Conservation (phyloP, 2,113 vertebrate genomes). For the Entosphenus tridentatus region DNA sequence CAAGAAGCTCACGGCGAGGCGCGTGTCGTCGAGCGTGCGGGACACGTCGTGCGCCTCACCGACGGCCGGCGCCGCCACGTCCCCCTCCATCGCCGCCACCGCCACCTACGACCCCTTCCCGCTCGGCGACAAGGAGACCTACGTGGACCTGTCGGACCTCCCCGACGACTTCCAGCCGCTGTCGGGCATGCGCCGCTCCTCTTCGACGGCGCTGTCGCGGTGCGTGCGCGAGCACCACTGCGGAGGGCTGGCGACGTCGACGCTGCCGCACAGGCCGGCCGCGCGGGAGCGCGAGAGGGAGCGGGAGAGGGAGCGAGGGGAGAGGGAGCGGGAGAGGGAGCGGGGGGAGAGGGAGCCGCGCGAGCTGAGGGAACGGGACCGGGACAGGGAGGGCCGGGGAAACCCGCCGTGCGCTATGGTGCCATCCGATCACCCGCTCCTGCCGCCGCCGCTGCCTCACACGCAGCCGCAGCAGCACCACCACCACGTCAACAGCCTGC, state of each 20-base stretch:
- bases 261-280: not conserved
- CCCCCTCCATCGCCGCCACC: not conserved
- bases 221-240: not conserved
- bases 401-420: no score
- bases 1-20: slow-evolving; percentile 70
- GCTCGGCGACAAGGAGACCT: not conserved
- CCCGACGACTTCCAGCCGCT: not conserved
- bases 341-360: no score
- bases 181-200: not conserved
- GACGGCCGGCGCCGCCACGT: no score
- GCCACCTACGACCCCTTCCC: not conserved
- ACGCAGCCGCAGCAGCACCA: no score
- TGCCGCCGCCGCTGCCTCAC: no score
- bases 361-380: no score
- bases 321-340: no score
- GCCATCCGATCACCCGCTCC: no score
- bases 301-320: not conserved
- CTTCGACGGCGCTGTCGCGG: not conserved
- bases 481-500: no score
- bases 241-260: not conserved
- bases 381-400: no score
- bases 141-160: not conserved
- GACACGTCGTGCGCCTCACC: slow-evolving; percentile 6
- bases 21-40: not conserved
- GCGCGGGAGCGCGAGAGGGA: not conserved